Evolutionary conservation across 2,113 vertebrate species (phyloP).

Genomic region (Cheirogaleus medius): DNA sequence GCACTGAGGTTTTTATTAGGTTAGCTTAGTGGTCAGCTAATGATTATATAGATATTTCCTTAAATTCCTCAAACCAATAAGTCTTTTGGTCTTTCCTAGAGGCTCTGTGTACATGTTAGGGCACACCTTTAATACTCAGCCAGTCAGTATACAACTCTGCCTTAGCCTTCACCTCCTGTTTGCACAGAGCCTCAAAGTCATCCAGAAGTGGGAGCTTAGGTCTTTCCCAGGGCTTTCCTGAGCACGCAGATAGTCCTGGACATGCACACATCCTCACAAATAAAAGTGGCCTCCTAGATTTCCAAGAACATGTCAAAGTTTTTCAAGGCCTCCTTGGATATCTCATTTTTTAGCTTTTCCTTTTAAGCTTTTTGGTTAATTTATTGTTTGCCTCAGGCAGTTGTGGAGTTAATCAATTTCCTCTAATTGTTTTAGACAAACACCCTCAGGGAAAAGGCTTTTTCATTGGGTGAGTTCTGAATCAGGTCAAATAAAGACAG

Average conservation of each 20-base stretch:
- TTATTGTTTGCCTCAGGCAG: neutral
- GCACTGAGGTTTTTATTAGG: neutral
- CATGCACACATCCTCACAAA: neutral
- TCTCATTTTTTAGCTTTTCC: neutral
- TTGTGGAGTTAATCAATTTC: neutral
- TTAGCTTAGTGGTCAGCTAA: neutral
- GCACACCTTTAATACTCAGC: neutral
- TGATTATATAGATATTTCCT: neutral
- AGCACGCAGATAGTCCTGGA: neutral
- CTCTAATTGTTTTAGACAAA: conserved; percentile 7
- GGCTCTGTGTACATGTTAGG: neutral
- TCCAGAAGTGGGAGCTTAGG: neutral
- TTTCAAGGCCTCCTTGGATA: neutral
- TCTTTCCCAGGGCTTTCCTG: neutral
- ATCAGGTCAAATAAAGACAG: neutral
- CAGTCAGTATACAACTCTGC: neutral
- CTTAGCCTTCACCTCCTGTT: neutral
- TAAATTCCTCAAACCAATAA: neutral
- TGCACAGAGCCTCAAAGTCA: neutral
- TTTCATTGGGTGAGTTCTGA: neutral
- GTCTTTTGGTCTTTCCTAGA: neutral
- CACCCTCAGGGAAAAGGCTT: neutral
- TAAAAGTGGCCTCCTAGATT: neutral
- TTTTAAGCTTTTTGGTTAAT: neutral
- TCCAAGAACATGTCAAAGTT: neutral